Conservation (phyloP, 2,888 invertebrate species). For the Petrolisthes cinctipes region DNA sequence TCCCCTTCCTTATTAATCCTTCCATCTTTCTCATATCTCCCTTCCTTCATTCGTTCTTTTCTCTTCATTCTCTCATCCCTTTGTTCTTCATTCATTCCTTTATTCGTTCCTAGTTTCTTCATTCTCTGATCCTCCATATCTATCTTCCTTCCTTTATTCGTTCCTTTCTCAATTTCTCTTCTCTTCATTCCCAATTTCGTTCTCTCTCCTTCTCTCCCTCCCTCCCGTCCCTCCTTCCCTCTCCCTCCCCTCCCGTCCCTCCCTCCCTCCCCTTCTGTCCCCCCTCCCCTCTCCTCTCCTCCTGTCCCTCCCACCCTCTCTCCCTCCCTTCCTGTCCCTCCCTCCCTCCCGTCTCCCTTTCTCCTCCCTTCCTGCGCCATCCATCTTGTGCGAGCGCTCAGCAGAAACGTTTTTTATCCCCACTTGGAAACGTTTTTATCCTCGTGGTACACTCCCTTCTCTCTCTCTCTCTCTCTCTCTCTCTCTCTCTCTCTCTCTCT, state of each 20-base stretch:
- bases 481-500: neutral
- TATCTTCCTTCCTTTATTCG: neutral
- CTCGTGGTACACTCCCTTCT: conserved; percentile 17
- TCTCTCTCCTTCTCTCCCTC: neutral
- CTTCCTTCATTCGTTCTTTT: neutral
- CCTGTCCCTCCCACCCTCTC: neutral
- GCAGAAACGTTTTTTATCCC: conserved; percentile 57
- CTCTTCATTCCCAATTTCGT: conserved; percentile 10
- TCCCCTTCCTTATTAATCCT: neutral
- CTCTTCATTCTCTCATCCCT: neutral
- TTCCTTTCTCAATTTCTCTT: neutral
- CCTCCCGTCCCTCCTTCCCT: neutral
- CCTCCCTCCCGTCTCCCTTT: conserved; percentile 23
- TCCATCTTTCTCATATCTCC: neutral
- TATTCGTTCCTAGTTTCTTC: neutral
- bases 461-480: neutral
- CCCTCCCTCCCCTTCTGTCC: neutral
- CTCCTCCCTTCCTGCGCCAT: conserved; percentile 53
- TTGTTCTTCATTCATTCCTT: neutral
- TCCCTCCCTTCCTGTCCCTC: neutral
- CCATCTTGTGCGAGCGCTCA: conserved; percentile 59
- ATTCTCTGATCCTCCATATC: neutral
- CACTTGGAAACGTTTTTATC: conserved; percentile 52
- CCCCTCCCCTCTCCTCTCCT: neutral
- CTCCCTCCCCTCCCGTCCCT: neutral